Conservation (phyloP, 2,888 invertebrate species). For the Heliconius hortense region DNA sequence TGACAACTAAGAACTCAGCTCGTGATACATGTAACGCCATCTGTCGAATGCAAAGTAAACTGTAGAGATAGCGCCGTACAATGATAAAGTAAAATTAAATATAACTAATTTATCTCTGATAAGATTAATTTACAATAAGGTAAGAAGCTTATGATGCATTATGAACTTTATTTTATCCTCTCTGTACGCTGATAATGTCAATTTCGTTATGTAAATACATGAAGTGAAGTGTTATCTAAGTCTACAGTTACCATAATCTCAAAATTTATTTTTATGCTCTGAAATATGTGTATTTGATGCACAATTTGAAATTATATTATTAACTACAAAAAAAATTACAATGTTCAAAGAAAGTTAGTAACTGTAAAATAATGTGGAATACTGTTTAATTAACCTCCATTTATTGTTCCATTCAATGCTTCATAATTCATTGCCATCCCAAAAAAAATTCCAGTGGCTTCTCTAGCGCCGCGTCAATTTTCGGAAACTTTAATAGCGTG, state of each 20-base stretch:
- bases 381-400: constrained; percentile 28
- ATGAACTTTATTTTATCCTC: neutral
- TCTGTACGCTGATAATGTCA: neutral
- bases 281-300: no score
- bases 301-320: neutral
- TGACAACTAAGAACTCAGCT: neutral
- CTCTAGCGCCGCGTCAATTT: constrained; percentile 67
- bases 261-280: neutral
- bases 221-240: neutral
- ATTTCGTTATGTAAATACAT: neutral
- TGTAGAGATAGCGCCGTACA: constrained; percentile 5
- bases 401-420: constrained; percentile 42
- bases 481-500: constrained; percentile 68
- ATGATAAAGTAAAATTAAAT: neutral
- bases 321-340: neutral
- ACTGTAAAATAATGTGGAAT: constrained; percentile 4
- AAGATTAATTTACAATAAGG: neutral
- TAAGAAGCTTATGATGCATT: neutral
- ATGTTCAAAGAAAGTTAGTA: neutral
- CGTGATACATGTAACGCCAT: constrained; percentile 34
- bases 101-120: neutral
- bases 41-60: constrained; percentile 33
- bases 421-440: constrained; percentile 45
- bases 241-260: neutral
- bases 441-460: constrained; percentile 59